phyloP scores from a whole-genome alignment of 2,888 invertebrate species.

The Seladonia tumulorum region DNA sequence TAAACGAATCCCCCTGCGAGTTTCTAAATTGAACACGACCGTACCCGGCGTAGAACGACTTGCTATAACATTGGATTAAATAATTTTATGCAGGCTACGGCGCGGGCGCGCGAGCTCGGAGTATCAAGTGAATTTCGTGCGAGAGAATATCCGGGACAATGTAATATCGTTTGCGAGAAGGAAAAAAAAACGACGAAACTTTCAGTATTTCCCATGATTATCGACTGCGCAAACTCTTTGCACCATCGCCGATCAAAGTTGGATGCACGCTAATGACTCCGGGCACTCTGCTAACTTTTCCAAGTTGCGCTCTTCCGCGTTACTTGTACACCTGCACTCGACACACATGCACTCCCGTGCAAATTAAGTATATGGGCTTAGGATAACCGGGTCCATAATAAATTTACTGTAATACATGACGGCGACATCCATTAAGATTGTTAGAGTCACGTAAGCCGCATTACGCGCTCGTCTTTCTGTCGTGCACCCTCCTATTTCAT shows the following conservation, averaged over 20 bases:
- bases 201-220: slow-evolving; percentile 33
- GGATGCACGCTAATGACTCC: slow-evolving; percentile 39
- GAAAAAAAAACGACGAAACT: not conserved
- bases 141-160: not conserved
- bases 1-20: not conserved
- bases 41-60: not conserved
- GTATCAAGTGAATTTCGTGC: not conserved
- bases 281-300: slow-evolving; percentile 45
- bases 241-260: slow-evolving; percentile 45
- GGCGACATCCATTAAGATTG: not conserved
- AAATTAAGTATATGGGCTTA: slow-evolving; percentile 17
- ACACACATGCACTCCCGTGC: not conserved
- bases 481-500: not conserved
- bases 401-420: not conserved
- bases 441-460: not conserved
- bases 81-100: not conserved
- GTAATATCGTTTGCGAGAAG: not conserved
- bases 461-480: not conserved
- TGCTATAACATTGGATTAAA: not conserved
- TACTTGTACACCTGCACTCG: not conserved
- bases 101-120: too few species aligned
- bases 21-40: not conserved
- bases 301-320: not conserved
- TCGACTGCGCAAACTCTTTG: slow-evolving; percentile 29
- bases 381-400: slow-evolving; percentile 15